Conservation (phyloP, 2,888 invertebrate genomes). For the Acrobeloides nanus region DNA sequence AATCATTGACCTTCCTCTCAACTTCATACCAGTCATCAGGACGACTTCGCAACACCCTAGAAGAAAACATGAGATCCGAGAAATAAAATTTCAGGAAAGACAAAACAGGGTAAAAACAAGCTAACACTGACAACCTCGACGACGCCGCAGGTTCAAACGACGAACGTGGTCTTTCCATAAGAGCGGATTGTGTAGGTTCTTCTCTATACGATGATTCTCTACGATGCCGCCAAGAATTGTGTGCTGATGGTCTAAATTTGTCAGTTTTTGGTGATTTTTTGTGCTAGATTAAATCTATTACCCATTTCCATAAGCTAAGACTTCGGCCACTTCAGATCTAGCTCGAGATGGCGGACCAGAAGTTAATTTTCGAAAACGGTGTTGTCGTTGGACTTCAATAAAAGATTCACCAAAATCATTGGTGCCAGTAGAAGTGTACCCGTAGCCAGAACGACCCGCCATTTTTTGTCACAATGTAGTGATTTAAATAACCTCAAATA, state of each 20-base stretch:
- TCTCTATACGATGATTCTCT: neutral
- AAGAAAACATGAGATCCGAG: slow-evolving; percentile 2
- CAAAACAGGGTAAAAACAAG: neutral
- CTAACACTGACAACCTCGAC: slow-evolving; percentile 18
- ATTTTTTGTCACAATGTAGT: too few relatives aligned
- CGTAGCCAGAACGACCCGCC: too few relatives aligned
- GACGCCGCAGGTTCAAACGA: slow-evolving; percentile 13
- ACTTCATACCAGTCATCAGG: slow-evolving; percentile 17
- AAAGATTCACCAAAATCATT: slow-evolving; percentile 5
- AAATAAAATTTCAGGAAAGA: slow-evolving; percentile 1
- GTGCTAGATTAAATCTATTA: too few relatives aligned
- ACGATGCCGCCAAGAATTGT: neutral
- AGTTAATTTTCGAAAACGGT: neutral
- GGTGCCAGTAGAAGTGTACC: too few relatives aligned
- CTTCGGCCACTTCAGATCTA: slow-evolving; percentile 7
- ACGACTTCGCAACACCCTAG: slow-evolving; percentile 12
- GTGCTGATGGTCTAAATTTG: neutral
- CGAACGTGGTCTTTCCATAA: slow-evolving; percentile 15
- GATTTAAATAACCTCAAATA: too few relatives aligned
- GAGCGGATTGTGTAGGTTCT: neutral
- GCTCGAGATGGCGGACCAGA: slow-evolving; percentile 1
- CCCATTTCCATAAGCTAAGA: slow-evolving; percentile 3
- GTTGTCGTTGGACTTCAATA: slow-evolving; percentile 5
- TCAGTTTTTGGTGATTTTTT: too few relatives aligned
- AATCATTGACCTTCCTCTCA: slow-evolving; percentile 1